phyloP scores from a whole-genome alignment of 2,113 vertebrate genomes.

The Psilopogon haemacephalus region DNA sequence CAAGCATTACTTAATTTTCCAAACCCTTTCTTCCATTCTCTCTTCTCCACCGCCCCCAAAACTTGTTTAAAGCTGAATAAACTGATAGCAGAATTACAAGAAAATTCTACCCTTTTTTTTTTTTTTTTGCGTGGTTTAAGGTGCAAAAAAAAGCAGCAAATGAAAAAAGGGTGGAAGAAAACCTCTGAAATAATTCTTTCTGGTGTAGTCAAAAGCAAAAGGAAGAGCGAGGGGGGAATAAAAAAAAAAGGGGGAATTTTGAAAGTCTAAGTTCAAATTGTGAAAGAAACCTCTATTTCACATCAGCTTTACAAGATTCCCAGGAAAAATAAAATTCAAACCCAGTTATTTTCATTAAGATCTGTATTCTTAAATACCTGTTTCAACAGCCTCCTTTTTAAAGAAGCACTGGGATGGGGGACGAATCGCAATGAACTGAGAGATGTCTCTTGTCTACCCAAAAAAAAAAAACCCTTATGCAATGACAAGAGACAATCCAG shows the following conservation, averaged over 20 bases:
- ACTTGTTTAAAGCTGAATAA: not conserved
- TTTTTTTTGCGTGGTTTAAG: not conserved
- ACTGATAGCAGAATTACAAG: not conserved
- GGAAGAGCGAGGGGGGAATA: not conserved
- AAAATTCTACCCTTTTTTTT: not conserved
- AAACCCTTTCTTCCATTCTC: not conserved
- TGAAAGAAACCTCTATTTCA: not conserved
- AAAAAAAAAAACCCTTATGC: not conserved
- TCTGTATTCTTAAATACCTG: slow-evolving; percentile 46
- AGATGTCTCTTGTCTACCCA: slow-evolving; percentile 3
- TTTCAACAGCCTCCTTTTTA: slow-evolving; percentile 3
- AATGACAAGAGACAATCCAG: slow-evolving; percentile 50
- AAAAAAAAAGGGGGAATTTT: not conserved
- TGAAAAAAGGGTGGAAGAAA: not conserved
- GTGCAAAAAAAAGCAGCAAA: not conserved
- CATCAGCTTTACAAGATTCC: not conserved
- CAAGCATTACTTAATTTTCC: not conserved
- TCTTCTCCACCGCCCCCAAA: not conserved
- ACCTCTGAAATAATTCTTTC: not conserved
- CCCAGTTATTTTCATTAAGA: slow-evolving; percentile 41
- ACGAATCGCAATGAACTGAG: slow-evolving; percentile 32
- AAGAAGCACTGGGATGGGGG: not conserved
- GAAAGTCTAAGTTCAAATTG: not conserved
- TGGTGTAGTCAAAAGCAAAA: not conserved
- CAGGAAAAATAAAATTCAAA: slow-evolving; percentile 41